Conservation (phyloP, 1,140 invertebrate species). For the Parapsyche elsis region DNA sequence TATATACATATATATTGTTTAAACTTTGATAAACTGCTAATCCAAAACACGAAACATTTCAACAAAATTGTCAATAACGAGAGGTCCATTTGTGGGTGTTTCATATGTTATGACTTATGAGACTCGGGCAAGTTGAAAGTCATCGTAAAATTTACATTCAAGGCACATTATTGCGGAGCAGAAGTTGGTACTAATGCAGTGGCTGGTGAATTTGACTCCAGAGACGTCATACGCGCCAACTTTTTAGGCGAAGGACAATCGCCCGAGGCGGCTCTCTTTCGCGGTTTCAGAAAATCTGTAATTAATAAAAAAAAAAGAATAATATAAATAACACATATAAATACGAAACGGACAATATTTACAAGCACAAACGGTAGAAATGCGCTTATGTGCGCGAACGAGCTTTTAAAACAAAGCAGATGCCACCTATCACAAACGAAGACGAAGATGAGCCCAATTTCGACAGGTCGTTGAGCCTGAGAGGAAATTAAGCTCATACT, state of each 20-base stretch:
- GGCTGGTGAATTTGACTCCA: background rate
- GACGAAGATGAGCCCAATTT: background rate
- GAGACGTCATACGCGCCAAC: background rate
- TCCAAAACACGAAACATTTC: too few species aligned
- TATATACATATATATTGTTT: too few species aligned
- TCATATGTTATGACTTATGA: too few species aligned
- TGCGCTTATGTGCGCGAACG: too few species aligned
- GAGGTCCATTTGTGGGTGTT: too few species aligned
- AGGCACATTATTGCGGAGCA: background rate
- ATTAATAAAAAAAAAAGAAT: slow-evolving; percentile 43
- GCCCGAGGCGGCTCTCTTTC: slow-evolving; percentile 39
- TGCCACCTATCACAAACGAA: background rate
- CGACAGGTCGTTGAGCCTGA: background rate
- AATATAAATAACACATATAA: background rate
- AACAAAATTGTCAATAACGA: too few species aligned
- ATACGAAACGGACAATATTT: background rate
- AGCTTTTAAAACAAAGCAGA: background rate
- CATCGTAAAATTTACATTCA: background rate
- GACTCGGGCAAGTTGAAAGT: too few species aligned
- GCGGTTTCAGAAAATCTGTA: slow-evolving; percentile 48
- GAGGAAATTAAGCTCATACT: background rate
- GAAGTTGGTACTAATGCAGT: background rate
- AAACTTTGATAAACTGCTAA: too few species aligned
- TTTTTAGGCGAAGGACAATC: slow-evolving; percentile 11
- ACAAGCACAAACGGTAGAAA: background rate